Evolutionary conservation across 2,113 vertebrate genomes (phyloP).

Genomic region (Mohoua ochrocephala): DNA sequence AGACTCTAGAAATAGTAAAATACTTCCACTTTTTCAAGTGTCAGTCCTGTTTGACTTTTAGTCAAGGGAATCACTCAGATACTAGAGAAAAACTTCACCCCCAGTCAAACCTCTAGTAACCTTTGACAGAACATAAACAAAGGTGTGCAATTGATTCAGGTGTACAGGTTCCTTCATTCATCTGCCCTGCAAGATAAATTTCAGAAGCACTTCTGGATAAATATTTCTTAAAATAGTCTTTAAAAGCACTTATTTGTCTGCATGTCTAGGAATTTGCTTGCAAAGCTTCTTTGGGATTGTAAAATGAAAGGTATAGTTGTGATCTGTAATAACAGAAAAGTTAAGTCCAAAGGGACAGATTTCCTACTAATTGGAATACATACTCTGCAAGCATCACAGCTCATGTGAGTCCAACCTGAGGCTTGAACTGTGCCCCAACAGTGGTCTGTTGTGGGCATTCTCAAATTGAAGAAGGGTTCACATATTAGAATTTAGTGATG

Average conservation of each 20-base stretch:
- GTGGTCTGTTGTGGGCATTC: neutral
- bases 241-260: neutral
- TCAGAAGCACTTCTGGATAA: neutral
- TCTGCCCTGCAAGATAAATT: neutral
- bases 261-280: neutral
- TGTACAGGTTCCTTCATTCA: neutral
- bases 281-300: neutral
- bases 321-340: neutral
- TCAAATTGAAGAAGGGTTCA: neutral
- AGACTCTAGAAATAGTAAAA: neutral
- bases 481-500: neutral
- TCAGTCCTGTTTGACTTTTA: neutral
- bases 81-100: neutral
- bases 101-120: neutral
- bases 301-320: neutral
- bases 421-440: neutral
- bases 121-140: neutral
- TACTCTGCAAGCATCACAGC: neutral
- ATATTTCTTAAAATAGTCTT: neutral
- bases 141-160: neutral
- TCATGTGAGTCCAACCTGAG: neutral
- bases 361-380: neutral
- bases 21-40: neutral
- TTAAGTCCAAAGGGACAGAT: neutral
- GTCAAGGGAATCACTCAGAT: neutral